Evolutionary conservation across 2,113 vertebrate species (phyloP).

Genomic region (Sceloporus tristichus): DNA sequence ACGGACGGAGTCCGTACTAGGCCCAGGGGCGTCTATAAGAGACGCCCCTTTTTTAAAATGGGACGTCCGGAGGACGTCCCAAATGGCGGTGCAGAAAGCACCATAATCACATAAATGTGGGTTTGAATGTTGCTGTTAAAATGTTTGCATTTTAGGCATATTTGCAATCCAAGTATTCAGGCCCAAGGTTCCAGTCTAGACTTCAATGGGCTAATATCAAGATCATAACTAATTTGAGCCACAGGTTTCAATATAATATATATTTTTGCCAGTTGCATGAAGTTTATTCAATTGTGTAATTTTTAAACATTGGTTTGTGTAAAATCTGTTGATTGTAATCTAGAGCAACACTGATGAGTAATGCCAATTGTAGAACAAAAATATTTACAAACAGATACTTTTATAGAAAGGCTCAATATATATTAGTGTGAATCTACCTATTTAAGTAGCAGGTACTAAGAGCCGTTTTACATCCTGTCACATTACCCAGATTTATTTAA

Average conservation of each 20-base stretch:
- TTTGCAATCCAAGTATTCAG: too few relatives aligned
- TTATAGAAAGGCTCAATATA: slow-evolving; percentile 71
- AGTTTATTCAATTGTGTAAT: slow-evolving; percentile 18
- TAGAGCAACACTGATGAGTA: slow-evolving; percentile 62
- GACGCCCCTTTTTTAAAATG: too few relatives aligned
- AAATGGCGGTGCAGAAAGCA: too few relatives aligned
- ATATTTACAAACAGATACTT: slow-evolving; percentile 72
- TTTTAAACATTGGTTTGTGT: slow-evolving; percentile 46
- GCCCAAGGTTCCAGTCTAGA: too few relatives aligned
- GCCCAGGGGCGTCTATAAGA: too few relatives aligned
- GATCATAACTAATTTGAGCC: too few relatives aligned
- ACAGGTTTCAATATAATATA: neutral
- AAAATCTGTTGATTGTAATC: slow-evolving; percentile 61
- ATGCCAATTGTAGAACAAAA: slow-evolving; percentile 55
- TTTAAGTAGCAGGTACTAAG: slow-evolving; percentile 58
- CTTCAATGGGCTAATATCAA: too few relatives aligned
- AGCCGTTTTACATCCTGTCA: slow-evolving; percentile 62
- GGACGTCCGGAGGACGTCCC: too few relatives aligned
- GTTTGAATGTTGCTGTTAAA: too few relatives aligned
- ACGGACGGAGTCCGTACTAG: too few relatives aligned
- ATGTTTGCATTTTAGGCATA: neutral
- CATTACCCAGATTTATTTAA: slow-evolving; percentile 49
- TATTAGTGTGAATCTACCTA: slow-evolving; percentile 61
- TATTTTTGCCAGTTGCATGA: slow-evolving; percentile 66
- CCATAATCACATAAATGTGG: too few relatives aligned